Evolutionary conservation across 1,140 invertebrate species (phyloP).

Genomic region (Oryctes rhinoceros): DNA sequence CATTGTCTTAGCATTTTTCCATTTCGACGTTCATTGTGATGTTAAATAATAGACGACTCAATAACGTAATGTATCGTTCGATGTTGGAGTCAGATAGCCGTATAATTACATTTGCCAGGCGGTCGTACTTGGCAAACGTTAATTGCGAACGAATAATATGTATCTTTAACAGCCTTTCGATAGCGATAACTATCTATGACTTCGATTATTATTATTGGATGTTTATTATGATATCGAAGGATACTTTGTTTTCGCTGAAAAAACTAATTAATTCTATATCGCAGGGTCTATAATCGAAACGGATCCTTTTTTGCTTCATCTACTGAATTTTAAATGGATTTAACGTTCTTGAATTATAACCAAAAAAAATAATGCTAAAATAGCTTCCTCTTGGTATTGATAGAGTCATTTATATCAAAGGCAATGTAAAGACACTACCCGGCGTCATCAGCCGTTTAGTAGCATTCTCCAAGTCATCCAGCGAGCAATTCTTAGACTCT

Average conservation of each 20-base stretch:
- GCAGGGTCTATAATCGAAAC: too few species aligned
- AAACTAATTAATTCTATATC: neutral
- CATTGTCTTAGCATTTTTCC: constrained; percentile 12
- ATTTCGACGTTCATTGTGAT: constrained; percentile 4
- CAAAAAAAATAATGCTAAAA: too few species aligned
- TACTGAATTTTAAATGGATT: too few species aligned
- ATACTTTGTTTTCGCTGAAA: neutral
- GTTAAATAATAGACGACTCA: constrained; percentile 16
- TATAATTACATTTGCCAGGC: constrained; percentile 21
- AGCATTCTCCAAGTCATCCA: too few species aligned
- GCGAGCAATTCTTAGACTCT: too few species aligned
- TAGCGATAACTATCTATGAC: neutral
- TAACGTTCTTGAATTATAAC: too few species aligned
- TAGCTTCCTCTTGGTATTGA: too few species aligned
- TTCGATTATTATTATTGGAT: constrained; percentile 7
- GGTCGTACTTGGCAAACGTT: neutral
- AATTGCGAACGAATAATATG: constrained; percentile 21
- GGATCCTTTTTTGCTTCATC: too few species aligned
- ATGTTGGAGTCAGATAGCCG: neutral
- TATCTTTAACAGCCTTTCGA: neutral
- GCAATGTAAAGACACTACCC: too few species aligned
- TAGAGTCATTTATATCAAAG: too few species aligned
- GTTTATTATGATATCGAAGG: neutral
- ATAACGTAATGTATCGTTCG: neutral
- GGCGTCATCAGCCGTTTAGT: too few species aligned